phyloP scores from a whole-genome alignment of 2,113 vertebrate genomes.

The Podocnemis expansa region DNA sequence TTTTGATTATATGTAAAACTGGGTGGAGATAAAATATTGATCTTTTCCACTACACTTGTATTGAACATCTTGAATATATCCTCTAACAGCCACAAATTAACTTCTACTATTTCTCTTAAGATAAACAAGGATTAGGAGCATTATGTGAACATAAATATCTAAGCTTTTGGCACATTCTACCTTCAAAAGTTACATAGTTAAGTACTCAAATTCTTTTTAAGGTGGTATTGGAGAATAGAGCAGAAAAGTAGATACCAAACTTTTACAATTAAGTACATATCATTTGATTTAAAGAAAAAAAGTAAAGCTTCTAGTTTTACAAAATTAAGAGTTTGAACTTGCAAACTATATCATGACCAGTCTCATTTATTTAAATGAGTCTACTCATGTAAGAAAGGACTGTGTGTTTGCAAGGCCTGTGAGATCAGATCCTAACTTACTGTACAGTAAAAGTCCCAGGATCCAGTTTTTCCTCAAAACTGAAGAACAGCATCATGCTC shows the following conservation, averaged over 20 bases:
- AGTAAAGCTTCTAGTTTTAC: background rate
- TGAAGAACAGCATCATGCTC: slow-evolving; percentile 46
- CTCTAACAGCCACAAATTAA: background rate
- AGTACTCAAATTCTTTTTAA: background rate
- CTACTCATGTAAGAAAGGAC: background rate
- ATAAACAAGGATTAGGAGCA: fast-evolving
- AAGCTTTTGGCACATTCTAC: fast-evolving
- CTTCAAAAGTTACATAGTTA: background rate
- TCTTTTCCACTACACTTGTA: fast-evolving
- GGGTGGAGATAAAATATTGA: background rate
- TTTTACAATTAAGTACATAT: background rate
- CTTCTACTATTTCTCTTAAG: background rate
- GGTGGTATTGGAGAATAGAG: background rate
- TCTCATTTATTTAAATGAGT: fast-evolving
- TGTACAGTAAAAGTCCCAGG: slow-evolving; percentile 51
- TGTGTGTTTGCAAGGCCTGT: background rate
- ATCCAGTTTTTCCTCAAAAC: slow-evolving; percentile 47
- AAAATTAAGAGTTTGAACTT: background rate
- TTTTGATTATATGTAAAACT: fast-evolving
- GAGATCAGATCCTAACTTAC: slow-evolving; percentile 34
- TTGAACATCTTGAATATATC: background rate
- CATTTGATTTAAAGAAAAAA: background rate
- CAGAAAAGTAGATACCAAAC: background rate
- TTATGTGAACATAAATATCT: fast-evolving
- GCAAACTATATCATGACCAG: fast-evolving